These are phyloP conservation scores for Pseudorhiza aurosa DNA, from an alignment of 30 jellyfish, hydroid and myxozoan species.

Conservation along the genomic window DNA sequence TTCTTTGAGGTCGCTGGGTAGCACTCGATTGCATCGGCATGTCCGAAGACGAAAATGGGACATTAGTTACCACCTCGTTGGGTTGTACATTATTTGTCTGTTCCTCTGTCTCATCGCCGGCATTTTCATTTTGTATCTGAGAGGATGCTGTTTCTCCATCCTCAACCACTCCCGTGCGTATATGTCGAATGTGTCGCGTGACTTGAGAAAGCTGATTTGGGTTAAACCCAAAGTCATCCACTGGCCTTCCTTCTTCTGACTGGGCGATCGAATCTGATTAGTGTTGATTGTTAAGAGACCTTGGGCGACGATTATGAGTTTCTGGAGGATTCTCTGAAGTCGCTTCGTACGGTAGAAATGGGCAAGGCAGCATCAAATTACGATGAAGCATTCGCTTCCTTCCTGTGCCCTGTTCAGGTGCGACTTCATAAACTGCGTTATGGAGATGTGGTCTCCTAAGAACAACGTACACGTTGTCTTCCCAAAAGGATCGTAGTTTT, in stretches of 20 bases:
- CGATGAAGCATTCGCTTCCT: background rate
- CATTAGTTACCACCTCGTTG: background rate
- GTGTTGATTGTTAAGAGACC: background rate
- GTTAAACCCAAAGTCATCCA: background rate
- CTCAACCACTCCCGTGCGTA: background rate
- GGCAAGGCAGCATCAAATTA: too few species aligned
- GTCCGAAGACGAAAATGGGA: background rate
- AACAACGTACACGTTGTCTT: too few species aligned
- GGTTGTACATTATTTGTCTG: background rate
- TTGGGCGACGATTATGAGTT: background rate
- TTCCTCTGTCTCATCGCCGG: background rate
- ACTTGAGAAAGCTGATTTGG: background rate
- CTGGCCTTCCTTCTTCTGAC: background rate
- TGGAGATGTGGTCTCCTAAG: background rate
- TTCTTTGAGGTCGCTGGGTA: conserved; percentile 2
- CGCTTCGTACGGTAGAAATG: conserved; percentile 2
- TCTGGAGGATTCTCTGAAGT: background rate
- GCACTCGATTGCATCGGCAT: background rate
- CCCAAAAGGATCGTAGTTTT: too few species aligned
- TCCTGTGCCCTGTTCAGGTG: background rate
- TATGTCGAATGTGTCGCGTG: background rate
- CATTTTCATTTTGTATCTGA: background rate
- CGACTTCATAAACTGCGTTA: background rate
- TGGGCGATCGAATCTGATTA: background rate
- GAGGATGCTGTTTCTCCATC: background rate